phyloP scores from a whole-genome alignment of 2,113 vertebrate species.

The Fulmarus glacialis region DNA sequence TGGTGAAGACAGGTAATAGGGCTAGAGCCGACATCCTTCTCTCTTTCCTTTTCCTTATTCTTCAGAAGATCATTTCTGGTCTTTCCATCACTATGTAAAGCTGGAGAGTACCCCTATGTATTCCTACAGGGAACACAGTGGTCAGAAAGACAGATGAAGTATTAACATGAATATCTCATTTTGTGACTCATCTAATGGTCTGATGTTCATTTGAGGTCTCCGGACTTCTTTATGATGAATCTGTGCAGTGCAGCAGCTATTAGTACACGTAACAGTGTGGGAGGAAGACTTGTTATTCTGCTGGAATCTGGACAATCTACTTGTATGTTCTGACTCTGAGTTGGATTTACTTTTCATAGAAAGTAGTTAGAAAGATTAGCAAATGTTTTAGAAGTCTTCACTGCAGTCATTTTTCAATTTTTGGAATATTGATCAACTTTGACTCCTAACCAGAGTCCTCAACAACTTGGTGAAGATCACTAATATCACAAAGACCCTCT shows the following conservation, averaged over 20 bases:
- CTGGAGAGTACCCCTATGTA: neutral
- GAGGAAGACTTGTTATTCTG: neutral
- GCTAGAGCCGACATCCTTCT: neutral
- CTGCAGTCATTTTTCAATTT: neutral
- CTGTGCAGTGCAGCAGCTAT: neutral
- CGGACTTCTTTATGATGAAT: neutral
- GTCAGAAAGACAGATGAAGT: neutral
- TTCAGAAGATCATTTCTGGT: neutral
- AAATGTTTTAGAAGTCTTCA: neutral
- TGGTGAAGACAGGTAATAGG: neutral
- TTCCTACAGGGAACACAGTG: neutral
- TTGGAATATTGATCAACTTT: neutral
- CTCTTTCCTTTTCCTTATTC: neutral
- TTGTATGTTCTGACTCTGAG: neutral
- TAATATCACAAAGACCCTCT: neutral
- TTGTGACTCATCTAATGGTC: neutral
- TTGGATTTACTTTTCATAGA: neutral
- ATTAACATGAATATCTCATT: neutral
- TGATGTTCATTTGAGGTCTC: neutral
- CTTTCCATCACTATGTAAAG: neutral
- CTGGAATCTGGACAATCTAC: neutral
- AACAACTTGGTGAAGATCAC: neutral
- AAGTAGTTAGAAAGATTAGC: neutral
- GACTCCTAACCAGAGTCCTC: neutral
- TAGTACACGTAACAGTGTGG: neutral